Conservation (phyloP, 2,888 invertebrate species). For the Prostheceraeus crozeri region DNA sequence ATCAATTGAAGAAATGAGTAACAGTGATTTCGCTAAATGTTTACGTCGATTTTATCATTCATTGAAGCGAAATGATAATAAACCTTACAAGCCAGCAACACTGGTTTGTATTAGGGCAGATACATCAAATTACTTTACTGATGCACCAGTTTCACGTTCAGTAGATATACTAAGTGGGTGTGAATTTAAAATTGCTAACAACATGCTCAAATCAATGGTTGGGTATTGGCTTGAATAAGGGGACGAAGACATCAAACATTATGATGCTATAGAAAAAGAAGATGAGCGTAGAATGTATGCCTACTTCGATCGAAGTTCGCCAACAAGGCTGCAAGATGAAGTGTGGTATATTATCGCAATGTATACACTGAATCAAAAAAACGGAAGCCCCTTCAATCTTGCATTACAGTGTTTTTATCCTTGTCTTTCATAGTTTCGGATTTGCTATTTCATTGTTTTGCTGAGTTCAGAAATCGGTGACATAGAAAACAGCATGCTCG, state of each 20-base stretch:
- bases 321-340: slow-evolving; percentile 16
- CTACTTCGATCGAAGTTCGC: slow-evolving; percentile 27
- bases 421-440: too few relatives aligned
- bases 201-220: slow-evolving; percentile 19
- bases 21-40: slow-evolving; percentile 20
- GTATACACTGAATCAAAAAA: too few relatives aligned
- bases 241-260: slow-evolving; percentile 18
- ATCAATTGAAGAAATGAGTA: too few relatives aligned
- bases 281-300: slow-evolving; percentile 27
- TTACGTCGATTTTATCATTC: slow-evolving; percentile 21
- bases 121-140: slow-evolving; percentile 2
- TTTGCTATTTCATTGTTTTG: too few relatives aligned
- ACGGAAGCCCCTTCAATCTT: too few relatives aligned
- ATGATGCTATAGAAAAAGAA: slow-evolving; percentile 1
- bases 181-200: slow-evolving; percentile 24
- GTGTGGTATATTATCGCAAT: slow-evolving; percentile 29
- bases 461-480: too few relatives aligned
- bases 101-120: slow-evolving; percentile 4
- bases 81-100: not conserved
- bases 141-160: slow-evolving; percentile 22
- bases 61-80: slow-evolving; percentile 14
- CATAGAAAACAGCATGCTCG: too few relatives aligned
- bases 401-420: too few relatives aligned
- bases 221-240: slow-evolving; percentile 23
- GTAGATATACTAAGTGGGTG: slow-evolving; percentile 12